Evolutionary conservation across 2,888 invertebrate species (phyloP).

Genomic region (Calameuta idolon): DNA sequence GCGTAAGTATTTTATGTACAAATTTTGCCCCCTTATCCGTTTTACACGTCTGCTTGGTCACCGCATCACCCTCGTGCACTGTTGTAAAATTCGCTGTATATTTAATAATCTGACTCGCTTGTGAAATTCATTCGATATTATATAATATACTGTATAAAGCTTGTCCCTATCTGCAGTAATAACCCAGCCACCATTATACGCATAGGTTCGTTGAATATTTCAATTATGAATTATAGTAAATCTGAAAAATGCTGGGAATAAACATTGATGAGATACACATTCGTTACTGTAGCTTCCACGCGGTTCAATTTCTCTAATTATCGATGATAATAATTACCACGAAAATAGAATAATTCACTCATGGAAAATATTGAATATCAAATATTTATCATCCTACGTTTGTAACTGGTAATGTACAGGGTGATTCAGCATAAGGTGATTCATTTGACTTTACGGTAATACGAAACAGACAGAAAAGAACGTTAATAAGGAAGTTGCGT

Average conservation of each 20-base stretch:
- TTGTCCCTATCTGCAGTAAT: constrained; percentile 6
- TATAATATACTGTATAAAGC: constrained; percentile 17
- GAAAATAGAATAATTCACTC: background rate
- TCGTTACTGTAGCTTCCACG: background rate
- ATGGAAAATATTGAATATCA: background rate
- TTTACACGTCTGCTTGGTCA: constrained; percentile 22
- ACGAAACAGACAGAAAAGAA: background rate
- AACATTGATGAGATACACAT: background rate
- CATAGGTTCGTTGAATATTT: background rate
- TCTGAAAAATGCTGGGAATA: background rate
- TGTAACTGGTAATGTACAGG: background rate
- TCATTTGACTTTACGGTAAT: background rate
- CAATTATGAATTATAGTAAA: background rate
- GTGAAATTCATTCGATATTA: constrained; percentile 20
- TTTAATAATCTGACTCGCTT: constrained; percentile 12
- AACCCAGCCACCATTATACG: background rate
- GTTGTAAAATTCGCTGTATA: background rate
- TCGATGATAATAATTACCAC: background rate
- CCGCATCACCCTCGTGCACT: constrained; percentile 13
- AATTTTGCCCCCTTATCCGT: constrained; percentile 21
- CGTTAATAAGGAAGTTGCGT: background rate
- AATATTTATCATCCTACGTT: background rate
- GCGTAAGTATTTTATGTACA: constrained; percentile 67
- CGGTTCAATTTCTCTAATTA: background rate
- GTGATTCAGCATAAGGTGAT: background rate